A percentile compares a stretch with the other conserved stretches of the same genome.
phyloP scores from a whole-genome alignment of 2,113 vertebrate genomes.

The Hippocampus comes region DNA sequence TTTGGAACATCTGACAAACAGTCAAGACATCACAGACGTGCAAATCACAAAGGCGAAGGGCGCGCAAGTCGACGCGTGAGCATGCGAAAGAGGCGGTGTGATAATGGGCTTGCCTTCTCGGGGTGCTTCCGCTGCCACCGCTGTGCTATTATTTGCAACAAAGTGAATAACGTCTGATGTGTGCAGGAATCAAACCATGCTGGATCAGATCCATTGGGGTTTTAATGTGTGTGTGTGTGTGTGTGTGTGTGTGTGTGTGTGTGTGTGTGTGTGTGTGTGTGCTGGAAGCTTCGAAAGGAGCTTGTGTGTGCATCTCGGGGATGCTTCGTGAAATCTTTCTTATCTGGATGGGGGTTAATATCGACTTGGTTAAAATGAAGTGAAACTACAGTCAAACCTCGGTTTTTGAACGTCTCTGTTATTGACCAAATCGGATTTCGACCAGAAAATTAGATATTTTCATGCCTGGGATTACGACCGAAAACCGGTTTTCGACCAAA shows the following conservation, averaged over 20 bases:
- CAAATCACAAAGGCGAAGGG: conserved; percentile 56
- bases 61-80: conserved; percentile 9
- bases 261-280: not conserved
- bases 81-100: conserved; percentile 37
- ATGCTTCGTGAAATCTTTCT: conserved; percentile 16
- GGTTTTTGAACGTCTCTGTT: too few relatives aligned
- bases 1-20: conserved; percentile 52
- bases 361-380: not conserved
- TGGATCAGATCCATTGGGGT: conserved; percentile 9
- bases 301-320: conserved; percentile 15
- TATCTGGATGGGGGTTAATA: conserved; percentile 2
- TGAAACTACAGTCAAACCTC: not conserved
- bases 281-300: conserved; percentile 22
- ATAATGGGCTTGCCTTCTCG: conserved; percentile 44
- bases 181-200: conserved; percentile 29
- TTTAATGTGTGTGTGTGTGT: not conserved
- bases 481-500: too few relatives aligned
- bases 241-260: too few relatives aligned
- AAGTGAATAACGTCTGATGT: conserved; percentile 32
- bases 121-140: conserved; percentile 12
- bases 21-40: conserved; percentile 50
- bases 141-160: conserved; percentile 38
- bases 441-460: too few relatives aligned
- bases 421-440: too few relatives aligned
- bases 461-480: too few relatives aligned